Base-by-base conservation (phyloP, 2,888 invertebrate genomes). In the Lithodes maja region DNA sequence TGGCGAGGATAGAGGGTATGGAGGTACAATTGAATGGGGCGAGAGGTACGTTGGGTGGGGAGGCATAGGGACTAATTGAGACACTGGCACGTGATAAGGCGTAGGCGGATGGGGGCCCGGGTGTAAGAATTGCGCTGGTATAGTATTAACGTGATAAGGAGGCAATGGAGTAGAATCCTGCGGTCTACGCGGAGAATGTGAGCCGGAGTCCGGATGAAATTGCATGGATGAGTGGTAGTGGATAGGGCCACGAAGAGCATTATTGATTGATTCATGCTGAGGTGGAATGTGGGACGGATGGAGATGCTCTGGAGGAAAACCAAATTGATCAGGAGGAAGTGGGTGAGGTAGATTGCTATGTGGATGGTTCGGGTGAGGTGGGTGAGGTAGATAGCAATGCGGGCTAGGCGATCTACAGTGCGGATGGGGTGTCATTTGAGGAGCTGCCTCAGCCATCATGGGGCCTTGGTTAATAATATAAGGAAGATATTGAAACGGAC, bases 311-410 rank as follows among this genome's bases (percentile, higher is more conserved):
- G 52, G 52, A n/a, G n/a, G 12, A 50, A 54, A 55, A 9, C 55
- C 12, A 69, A 9, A 52, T 1, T 2, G 3, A 15, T 69, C 49
- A 68, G 49, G 61, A 68, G 82, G 75, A 68, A 74, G 75, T 83
- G 12, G 15, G 50, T 7, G n/a, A 75, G 87, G 33, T 50, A 69
- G 49, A 50, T 68, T 78, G 49, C 69, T 71, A 69, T 80, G 77
- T n/a, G 61, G 81, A 5, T 74, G 55, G 33, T 55, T 77, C 1
- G 80, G 89, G 9, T 75, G 71, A 3, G 69, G 80, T n/a, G 80
- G 89, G 9, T 75, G 33, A 33, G 33, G 33, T 33, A 33, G 33
- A 33, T 33, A 0, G 33, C 33, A 33, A 33, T 33, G 33, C 33
- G 33, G 33, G 33, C 33, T 33, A 33, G 33, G 33, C 33, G 33